These are phyloP conservation scores for Pterocles gutturalis DNA, from an alignment of 2,113 vertebrate genomes.

Conservation along the genomic window DNA sequence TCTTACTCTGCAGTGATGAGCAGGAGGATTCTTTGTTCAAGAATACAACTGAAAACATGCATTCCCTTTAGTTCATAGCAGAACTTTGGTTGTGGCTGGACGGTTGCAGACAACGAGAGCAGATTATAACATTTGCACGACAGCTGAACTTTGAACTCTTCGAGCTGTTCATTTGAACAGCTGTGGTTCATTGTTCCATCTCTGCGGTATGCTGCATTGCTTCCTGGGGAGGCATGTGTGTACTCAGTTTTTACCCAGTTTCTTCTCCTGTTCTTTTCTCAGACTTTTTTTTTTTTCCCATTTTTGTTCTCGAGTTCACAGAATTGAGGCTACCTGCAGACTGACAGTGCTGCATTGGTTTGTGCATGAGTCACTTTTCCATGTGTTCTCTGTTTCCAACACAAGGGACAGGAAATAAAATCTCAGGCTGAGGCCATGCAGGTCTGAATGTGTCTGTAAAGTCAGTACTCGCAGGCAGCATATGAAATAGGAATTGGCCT, in stretches of 20 bases:
- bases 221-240: background rate
- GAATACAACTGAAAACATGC: background rate
- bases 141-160: constrained; percentile 55
- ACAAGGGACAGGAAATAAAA: background rate
- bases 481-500: background rate
- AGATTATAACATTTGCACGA: constrained; percentile 26
- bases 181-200: background rate
- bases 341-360: background rate
- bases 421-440: background rate
- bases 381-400: background rate
- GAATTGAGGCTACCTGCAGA: background rate
- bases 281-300: accelerated
- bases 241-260: background rate
- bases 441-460: background rate
- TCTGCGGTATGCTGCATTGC: background rate
- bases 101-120: background rate
- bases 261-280: background rate
- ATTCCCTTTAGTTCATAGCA: background rate
- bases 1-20: background rate
- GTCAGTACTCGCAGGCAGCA: background rate
- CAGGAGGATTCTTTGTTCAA: background rate
- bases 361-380: background rate
- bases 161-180: background rate
- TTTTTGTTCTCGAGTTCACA: background rate
- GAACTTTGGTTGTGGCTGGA: background rate